These are phyloP conservation scores for Odocoileus hemionus DNA, from an alignment of 2,113 vertebrate species.

Conservation along the genomic window DNA sequence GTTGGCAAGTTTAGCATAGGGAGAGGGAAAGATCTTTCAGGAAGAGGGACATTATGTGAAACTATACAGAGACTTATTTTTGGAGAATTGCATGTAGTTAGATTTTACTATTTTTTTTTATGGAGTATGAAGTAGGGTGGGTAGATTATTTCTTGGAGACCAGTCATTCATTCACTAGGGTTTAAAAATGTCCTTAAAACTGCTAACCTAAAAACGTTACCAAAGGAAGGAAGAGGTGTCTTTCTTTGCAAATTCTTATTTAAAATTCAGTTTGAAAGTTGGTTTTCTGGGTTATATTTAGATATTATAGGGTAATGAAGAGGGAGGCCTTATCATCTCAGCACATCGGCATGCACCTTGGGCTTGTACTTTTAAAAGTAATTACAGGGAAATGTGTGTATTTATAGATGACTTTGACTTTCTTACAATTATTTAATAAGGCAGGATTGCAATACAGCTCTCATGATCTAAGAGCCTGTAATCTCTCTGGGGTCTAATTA, in stretches of 20 bases:
- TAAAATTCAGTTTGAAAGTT: constrained; percentile 60
- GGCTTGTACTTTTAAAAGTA: constrained; percentile 62
- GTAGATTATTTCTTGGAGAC: neutral
- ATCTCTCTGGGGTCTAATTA: constrained; percentile 71
- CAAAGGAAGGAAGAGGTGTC: neutral
- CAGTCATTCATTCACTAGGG: neutral
- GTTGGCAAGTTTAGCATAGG: neutral
- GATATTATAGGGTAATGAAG: constrained; percentile 27
- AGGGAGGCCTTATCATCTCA: constrained; percentile 41
- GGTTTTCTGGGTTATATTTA: constrained; percentile 60
- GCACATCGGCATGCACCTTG: constrained; percentile 42
- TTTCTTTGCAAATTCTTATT: constrained; percentile 53
- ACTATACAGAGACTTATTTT: neutral
- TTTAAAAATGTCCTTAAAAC: neutral
- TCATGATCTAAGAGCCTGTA: constrained; percentile 64
- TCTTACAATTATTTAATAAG: constrained; percentile 71
- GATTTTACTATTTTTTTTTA: neutral
- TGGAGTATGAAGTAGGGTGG: neutral
- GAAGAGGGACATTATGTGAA: neutral
- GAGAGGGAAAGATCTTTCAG: neutral
- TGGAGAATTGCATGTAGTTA: neutral
- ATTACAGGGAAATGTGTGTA: constrained; percentile 62
- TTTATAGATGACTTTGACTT: constrained; percentile 69
- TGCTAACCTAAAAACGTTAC: constrained; percentile 45
- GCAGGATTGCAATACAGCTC: constrained; percentile 38